Evolutionary conservation across 2,113 vertebrate genomes (phyloP), one percentile per base, ranked within the genome.

Genomic region (Galemys pyrenaicus): DNA sequence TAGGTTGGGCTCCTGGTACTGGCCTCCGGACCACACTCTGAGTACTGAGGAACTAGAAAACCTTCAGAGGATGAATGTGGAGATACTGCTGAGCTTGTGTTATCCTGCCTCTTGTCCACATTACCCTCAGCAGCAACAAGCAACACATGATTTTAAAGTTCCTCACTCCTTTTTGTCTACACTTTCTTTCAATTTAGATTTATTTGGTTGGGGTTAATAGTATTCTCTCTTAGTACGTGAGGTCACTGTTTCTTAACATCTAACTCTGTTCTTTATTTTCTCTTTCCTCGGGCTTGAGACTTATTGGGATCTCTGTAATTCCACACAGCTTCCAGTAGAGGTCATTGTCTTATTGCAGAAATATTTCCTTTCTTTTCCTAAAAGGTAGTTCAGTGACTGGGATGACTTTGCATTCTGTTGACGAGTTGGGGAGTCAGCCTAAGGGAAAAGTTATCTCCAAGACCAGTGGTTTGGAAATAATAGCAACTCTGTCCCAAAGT

Each of bases 271-370:
- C 3, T 0, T 81, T 58, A 13, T 3, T 41, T 1, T 41, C 5
- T 30, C 0, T 2, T 35, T 24, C 13, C 8, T 39, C 22, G 51
- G 39, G 11, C n/a, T 86, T 95, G 79, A 41, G 1, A 71, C 3
- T 74, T 78, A 28, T 22, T 81, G 46, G 32, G n/a, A 51, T 93
- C 37, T 91, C 30, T 95, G 92, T 84, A 92, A 95, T 96, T 95
- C 56, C 49, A 35, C 44, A 1, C n/a, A 58, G 54, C 41, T 74
- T 94, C 96, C 95, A 96, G 91, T 95, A 96, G 95, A 96, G 95
- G 95, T 92, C 92, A 90, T 82, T 88, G 81, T 41, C 62, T 95
- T 84, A 46, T 96, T 94, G 85, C 1, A 85, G 80, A 96, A 96
- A 49, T 73, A 28, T 16, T 83, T 91, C 58, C n/a, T 37, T 85